Percentiles rank a stretch among this genome's conserved stretches.
Evolutionary conservation across 2,797 vertebrate genomes (phyloP).

Genomic region (Scyliorhinus canicula): DNA sequence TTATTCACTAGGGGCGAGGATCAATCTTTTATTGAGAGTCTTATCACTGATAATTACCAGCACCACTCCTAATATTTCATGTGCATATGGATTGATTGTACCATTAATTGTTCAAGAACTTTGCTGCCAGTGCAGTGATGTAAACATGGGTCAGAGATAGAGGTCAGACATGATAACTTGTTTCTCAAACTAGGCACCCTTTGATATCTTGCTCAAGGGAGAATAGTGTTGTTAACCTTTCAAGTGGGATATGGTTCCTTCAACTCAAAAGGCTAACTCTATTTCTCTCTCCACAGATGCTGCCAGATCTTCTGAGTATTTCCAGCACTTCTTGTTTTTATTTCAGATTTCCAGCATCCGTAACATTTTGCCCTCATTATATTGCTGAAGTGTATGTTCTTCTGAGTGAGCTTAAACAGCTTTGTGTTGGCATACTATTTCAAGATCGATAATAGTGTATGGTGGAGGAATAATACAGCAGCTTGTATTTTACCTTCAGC

Average conservation of each 20-base stretch:
- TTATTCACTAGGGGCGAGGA: not conserved
- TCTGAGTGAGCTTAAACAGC: not conserved
- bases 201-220: not conserved
- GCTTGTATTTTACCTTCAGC: no score
- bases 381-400: not conserved
- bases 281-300: no score
- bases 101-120: not conserved
- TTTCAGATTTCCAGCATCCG: not conserved
- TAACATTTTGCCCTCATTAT: not conserved
- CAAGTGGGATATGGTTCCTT: no score
- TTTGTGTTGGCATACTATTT: not conserved
- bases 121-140: not conserved
- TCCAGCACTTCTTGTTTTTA: not conserved
- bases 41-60: not conserved
- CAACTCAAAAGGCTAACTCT: no score
- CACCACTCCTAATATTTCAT: not conserved
- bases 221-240: not conserved
- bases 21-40: not conserved
- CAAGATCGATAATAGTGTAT: no score
- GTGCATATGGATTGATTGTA: not conserved
- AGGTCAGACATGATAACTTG: not conserved
- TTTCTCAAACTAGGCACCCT: not conserved
- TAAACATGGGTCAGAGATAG: not conserved
- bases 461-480: no score
- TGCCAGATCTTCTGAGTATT: no score